Base-by-base conservation (phyloP, 2,888 invertebrate genomes). In the Epicampocera succincta region DNA sequence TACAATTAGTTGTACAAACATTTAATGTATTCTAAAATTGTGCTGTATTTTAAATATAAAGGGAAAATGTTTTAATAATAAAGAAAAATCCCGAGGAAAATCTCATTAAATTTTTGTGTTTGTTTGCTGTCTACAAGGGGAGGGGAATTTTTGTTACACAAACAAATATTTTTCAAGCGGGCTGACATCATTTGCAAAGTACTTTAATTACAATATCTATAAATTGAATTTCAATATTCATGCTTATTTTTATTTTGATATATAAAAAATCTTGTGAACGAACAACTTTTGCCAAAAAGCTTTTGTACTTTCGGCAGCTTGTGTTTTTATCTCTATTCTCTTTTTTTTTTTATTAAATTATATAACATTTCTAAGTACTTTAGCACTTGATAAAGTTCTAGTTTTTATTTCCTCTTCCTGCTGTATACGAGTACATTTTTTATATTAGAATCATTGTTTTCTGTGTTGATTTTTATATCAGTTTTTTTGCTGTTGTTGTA, bases 351-450 rank as follows among this genome's bases (percentile, higher is more conserved):
- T 25, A 25, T 25, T 25, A 77, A 77, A 63, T 77, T 63, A 56
- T 68, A 76, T 76, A 81, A 76, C 76, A 65, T n/a, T 74, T 74
- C 71, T 60, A 78, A 82, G 74, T 78, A 71, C 77, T 82, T 69
- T 74, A 78, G 69, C 69, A 78, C 78, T 82, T 74, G 78, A 74
- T 66, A 44, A 74, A 74, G 58, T 75, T 74, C 50, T 66, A 40
- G 33, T 72, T 65, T 50, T 58, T 50, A 44, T 52, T 15, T 21
- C 48, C 13, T n/a, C 25, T 65, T 63, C 75, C 44, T 66, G 68
- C 65, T 69, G 25, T 25, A n/a, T n/a, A n/a, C n/a, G n/a, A n/a
- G 25, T 25, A 75, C 71, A 68, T 76, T 83, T 72, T 83, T 76
- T 73, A 69, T 73, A 69, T 75, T 56, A 19, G 58, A 71, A 80